Evolutionary conservation across 2,113 vertebrate genomes (phyloP), one percentile per base, ranked within the genome.

Genomic region (Lagopus leucura): DNA sequence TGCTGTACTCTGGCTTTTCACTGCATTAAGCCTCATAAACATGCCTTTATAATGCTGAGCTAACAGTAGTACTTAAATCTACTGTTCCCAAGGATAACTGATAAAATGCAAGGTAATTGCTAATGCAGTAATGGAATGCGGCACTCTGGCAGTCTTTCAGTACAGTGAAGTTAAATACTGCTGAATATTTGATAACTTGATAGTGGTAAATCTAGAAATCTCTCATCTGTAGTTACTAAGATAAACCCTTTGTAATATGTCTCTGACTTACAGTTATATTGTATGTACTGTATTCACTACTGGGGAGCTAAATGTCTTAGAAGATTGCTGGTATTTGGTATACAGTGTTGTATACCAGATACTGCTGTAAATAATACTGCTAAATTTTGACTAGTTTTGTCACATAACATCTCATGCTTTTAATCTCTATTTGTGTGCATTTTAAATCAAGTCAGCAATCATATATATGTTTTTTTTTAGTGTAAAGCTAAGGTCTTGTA

Each of bases 141-240:
- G 9, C 77, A n/a, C 79, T 75, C 20, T 64, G 78, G 43, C 63
- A 89, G 63, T 58, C 82, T 92, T 75, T 94, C 83, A 90, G 80
- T 92, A 36, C 69, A 88, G 3, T 65, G 54, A 60, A 96, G 86
- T 82, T 94, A 86, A 96, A 80, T 88, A 72, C 92, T 96, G 93
- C 25, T 92, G 70, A 83, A 94, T 74, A 21, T 93, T 72, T 81
- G 86, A 89, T 84, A 94, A 92, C 55, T 91, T 81, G 66, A 54
- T 95, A 84, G 86, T 95, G 84, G 65, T 95, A 88, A 97, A 96
- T 85, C 58, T 86, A 73, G 73, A 95, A 81, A 92, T 94, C 79
- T 91, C 42, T 94, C 12, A 24, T 92, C 88, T 92, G 95, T 82
- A 87, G 72, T 88, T 92, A 32, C 84, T 82, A 67, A 83, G 74